Conservation (phyloP, 2,797 vertebrate genomes). For the Pangasius larnaudii region DNA sequence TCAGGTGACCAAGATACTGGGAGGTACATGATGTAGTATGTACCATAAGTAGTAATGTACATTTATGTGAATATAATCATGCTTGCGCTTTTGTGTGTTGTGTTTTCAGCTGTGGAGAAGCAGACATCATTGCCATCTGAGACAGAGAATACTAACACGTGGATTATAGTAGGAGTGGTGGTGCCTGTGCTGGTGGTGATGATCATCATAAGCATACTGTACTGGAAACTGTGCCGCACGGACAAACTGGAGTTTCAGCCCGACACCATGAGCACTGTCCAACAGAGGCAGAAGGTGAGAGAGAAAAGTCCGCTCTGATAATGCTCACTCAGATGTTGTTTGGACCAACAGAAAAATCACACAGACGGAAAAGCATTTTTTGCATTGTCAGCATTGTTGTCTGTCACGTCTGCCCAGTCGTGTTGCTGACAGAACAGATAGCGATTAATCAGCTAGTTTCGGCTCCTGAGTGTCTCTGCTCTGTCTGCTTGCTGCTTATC, state of each 20-base stretch:
- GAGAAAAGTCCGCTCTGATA: background rate
- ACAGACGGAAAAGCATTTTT: background rate
- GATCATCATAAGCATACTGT: constrained; percentile 90
- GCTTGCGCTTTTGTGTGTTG: background rate
- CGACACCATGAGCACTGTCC: constrained; percentile 89
- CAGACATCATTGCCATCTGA: constrained; percentile 75
- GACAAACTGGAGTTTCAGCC: constrained; percentile 99
- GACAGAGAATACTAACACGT: constrained; percentile 86
- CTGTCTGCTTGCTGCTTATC: constrained; percentile 29
- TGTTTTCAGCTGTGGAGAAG: constrained; percentile 86
- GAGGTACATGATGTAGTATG: background rate
- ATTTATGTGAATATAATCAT: background rate
- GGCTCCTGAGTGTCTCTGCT: constrained; percentile 48
- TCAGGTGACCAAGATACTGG: background rate
- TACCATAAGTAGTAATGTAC: background rate
- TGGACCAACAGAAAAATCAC: background rate
- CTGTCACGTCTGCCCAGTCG: constrained; percentile 1
- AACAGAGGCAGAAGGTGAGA: constrained; percentile 93
- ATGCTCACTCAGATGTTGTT: background rate
- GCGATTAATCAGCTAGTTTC: constrained; percentile 40
- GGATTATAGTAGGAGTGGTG: constrained; percentile 93
- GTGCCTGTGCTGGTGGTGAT: constrained; percentile 89
- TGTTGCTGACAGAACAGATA: constrained; percentile 35
- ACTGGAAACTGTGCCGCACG: constrained; percentile 97
- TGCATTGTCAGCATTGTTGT: constrained; percentile 21